A percentile compares a stretch with the other conserved stretches of the same genome.
phyloP scores from a whole-genome alignment of 92 coral and sea anemone genomes.

The Nematostella vectensis region DNA sequence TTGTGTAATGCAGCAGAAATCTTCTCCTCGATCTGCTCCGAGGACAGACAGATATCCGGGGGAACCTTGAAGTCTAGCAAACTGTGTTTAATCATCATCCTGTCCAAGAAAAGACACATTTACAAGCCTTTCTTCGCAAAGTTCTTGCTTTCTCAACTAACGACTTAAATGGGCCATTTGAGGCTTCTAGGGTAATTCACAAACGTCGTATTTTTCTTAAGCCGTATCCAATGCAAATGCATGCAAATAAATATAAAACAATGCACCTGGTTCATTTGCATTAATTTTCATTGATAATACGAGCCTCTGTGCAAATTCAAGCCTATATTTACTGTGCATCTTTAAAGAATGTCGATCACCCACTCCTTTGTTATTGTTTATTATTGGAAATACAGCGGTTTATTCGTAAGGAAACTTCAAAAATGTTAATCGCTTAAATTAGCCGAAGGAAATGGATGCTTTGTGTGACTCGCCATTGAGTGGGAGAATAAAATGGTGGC shows the following conservation, averaged over 20 bases:
- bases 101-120: neutral
- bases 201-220: too few species aligned
- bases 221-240: too few species aligned
- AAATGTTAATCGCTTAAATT: slow-evolving; percentile 2
- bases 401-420: slow-evolving; percentile 2
- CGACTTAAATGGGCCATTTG: slow-evolving; percentile 2
- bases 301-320: too few species aligned
- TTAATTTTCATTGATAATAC: too few species aligned
- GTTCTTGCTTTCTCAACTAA: too few species aligned
- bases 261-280: too few species aligned
- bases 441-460: neutral
- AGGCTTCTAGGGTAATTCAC: slow-evolving; percentile 3
- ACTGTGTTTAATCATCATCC: slow-evolving; percentile 56
- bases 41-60: slow-evolving; percentile 23
- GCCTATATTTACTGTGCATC: too few species aligned
- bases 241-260: too few species aligned
- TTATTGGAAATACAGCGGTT: neutral
- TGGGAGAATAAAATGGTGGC: neutral
- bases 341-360: slow-evolving; percentile 9
- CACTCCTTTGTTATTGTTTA: slow-evolving; percentile 15
- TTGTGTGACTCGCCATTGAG: neutral
- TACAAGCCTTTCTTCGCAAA: too few species aligned
- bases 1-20: slow-evolving; percentile 16
- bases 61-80: slow-evolving; percentile 45
- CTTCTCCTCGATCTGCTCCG: slow-evolving; percentile 10